phyloP scores from a whole-genome alignment of 1,140 invertebrate genomes.

The Globodera ellingtonae region DNA sequence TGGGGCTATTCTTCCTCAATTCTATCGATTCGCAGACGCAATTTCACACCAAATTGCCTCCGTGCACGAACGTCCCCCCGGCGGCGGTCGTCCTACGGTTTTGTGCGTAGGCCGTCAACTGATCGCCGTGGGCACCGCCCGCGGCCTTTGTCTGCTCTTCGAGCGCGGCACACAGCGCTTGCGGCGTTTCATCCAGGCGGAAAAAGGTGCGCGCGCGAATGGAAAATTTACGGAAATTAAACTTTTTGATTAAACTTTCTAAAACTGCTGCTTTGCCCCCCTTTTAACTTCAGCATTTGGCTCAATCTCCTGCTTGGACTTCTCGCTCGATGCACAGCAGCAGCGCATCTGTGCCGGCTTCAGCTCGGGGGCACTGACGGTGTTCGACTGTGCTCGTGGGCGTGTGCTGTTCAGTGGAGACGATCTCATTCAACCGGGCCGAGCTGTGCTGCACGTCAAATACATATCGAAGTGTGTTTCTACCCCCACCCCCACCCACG shows the following conservation, averaged over 20 bases:
- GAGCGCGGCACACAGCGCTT: slow-evolving; percentile 27
- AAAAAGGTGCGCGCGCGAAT: slow-evolving; percentile 22
- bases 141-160: slow-evolving; percentile 39
- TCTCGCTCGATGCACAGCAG: slow-evolving; percentile 26
- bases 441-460: slow-evolving; percentile 51
- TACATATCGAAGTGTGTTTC: slow-evolving; percentile 40
- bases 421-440: slow-evolving; percentile 51
- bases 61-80: slow-evolving; percentile 36
- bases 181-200: slow-evolving; percentile 32
- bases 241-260: too few relatives aligned
- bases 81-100: slow-evolving; percentile 42
- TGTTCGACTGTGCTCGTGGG: slow-evolving; percentile 33
- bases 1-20: neutral
- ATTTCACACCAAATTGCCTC: slow-evolving; percentile 44
- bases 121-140: slow-evolving; percentile 45
- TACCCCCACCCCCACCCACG: neutral
- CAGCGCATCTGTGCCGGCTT: slow-evolving; percentile 37
- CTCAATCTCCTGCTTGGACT: slow-evolving; percentile 45
- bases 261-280: neutral
- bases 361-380: slow-evolving; percentile 30
- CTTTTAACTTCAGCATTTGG: slow-evolving; percentile 43
- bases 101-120: slow-evolving; percentile 27
- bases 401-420: slow-evolving; percentile 35
- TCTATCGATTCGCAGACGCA: slow-evolving; percentile 31
- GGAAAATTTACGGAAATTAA: too few relatives aligned